Evolutionary conservation across 2,888 invertebrate species (phyloP), one percentile per base, ranked within the genome.

Genomic region (Stramonita haemastoma): DNA sequence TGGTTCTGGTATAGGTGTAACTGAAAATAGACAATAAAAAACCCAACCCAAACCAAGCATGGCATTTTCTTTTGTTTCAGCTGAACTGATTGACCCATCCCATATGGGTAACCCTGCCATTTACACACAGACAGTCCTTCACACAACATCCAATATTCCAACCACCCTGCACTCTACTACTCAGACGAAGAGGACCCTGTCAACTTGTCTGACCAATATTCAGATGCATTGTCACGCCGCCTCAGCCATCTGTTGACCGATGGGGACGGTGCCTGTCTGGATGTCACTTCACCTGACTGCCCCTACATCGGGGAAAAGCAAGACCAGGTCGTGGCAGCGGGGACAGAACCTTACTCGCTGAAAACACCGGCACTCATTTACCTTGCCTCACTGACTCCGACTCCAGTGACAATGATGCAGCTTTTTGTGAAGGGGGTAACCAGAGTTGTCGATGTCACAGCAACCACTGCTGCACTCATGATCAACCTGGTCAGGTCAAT

Each of bases 231-330:
- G 57, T 90, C 91, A 60, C 84, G 89, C 56, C 83, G 79, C 22
- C 77, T 94, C 66, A 90, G 92, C 86, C 87, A 90, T 60, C 91
- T 89, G 60, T 88, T 93, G 79, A 70, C 86, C 8, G 90, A 91
- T 1, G 93, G 93, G 29, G 87, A 90, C 36, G 73, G 57, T 90
- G 70, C 92, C n/a, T 91, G 90, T 87, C 86, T 94, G 34, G 94
- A 95, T 92, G 94, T 94, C 46, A 94, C 95, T 11, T 94, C 94
- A 46, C 95, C 94, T 88, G 93, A 93, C 57, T 89, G 87, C 60
- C 91, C 91, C 73, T 90, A 86, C 60, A 70, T 91, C 15, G 89
- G 57, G 17, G 19, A 46, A n/a, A 90, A 87, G 83, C 36, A 19
- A n/a, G 57, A 86, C 19, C 22, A 6, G 22, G 26, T 15, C 46